Evolutionary conservation across 2,113 vertebrate genomes (phyloP).

Genomic region (Falcunculus frontatus): DNA sequence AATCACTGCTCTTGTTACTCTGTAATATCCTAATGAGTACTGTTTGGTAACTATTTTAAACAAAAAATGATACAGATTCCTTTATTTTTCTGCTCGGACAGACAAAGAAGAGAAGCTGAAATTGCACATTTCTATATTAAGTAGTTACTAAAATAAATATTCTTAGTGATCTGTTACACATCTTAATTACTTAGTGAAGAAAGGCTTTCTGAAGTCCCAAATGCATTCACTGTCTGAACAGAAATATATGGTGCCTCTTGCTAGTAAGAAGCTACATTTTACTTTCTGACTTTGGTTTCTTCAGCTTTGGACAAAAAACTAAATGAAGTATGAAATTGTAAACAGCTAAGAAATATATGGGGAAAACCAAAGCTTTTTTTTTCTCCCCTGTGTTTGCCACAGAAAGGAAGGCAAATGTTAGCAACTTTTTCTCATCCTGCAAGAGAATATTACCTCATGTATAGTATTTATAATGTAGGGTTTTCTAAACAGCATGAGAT

Average conservation of each 20-base stretch:
- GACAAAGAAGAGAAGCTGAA: not conserved
- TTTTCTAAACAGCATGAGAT: not conserved
- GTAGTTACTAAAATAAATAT: not conserved
- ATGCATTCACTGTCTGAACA: not conserved
- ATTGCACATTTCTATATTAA: not conserved
- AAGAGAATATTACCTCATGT: not conserved
- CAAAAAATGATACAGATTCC: not conserved
- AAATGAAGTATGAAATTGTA: not conserved
- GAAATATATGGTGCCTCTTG: not conserved
- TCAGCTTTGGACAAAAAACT: not conserved
- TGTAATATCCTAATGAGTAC: not conserved
- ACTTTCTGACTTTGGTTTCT: not conserved
- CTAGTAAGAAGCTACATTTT: not conserved
- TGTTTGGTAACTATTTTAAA: not conserved
- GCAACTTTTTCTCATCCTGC: not conserved
- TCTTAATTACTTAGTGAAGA: not conserved
- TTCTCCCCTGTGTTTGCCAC: not conserved
- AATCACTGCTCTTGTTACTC: not conserved
- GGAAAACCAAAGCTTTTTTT: not conserved
- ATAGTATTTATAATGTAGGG: not conserved
- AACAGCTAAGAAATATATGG: not conserved
- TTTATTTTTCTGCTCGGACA: not conserved
- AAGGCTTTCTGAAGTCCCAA: not conserved
- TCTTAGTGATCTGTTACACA: not conserved
- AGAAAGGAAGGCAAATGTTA: not conserved